Conservation (phyloP, 2,797 vertebrate species). For the Pachyuromys duprasi region DNA sequence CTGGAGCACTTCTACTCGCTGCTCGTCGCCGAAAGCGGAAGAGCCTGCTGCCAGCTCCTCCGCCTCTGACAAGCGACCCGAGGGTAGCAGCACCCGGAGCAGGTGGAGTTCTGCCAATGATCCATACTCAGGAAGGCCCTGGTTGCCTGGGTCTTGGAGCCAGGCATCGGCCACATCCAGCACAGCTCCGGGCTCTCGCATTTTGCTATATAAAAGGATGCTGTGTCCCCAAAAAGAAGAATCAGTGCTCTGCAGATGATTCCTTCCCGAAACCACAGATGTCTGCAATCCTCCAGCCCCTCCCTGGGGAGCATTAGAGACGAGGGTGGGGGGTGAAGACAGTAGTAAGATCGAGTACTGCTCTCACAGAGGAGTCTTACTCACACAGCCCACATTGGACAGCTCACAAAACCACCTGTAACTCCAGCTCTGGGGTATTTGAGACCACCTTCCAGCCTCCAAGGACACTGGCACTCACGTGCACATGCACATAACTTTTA, state of each 20-base stretch:
- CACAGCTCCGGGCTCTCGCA: constrained; percentile 90
- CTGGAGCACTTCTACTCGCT: constrained; percentile 84
- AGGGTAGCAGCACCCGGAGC: constrained; percentile 90
- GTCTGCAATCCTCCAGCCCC: not conserved
- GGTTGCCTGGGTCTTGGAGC: constrained; percentile 88
- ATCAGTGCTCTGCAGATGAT: not conserved
- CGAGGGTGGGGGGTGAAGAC: not conserved
- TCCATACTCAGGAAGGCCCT: constrained; percentile 84
- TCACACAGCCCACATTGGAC: not conserved
- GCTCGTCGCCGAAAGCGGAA: constrained; percentile 85
- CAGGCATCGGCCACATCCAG: constrained; percentile 90
- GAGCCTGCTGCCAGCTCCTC: constrained; percentile 88
- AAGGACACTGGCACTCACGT: not conserved
- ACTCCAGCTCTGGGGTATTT: not conserved
- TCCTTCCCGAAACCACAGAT: not conserved
- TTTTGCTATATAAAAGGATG: constrained; percentile 94
- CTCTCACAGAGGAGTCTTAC: not conserved
- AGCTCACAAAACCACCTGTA: not conserved
- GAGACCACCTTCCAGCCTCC: not conserved
- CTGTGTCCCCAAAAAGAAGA: constrained; percentile 84
- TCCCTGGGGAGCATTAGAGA: not conserved
- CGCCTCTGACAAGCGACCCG: constrained; percentile 89
- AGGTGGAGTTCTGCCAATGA: constrained; percentile 92
- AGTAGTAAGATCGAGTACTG: not conserved
- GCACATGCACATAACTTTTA: not conserved